Conservation (phyloP, 2,888 invertebrate genomes). For the Himalopsyche tibetana region DNA sequence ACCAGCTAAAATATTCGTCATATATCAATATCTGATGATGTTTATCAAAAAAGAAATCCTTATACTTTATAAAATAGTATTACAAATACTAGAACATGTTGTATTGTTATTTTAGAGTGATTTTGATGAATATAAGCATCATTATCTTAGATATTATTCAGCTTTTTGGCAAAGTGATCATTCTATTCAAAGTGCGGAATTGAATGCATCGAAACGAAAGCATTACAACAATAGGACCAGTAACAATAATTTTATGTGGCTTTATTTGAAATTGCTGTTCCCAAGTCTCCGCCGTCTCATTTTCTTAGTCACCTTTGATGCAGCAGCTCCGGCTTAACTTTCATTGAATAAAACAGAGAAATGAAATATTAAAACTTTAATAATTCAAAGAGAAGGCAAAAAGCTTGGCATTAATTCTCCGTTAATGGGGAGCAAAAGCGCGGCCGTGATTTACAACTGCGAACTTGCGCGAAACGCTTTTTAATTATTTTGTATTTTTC, state of each 20-base stretch:
- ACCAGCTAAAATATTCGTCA: too few relatives aligned
- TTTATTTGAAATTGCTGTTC: neutral
- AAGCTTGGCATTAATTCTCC: conserved; percentile 40
- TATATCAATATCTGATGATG: too few relatives aligned
- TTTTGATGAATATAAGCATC: too few relatives aligned
- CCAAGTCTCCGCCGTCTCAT: neutral
- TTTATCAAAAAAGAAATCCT: too few relatives aligned
- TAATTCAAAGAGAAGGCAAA: conserved; percentile 40
- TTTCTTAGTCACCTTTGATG: conserved; percentile 31
- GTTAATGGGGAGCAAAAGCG: conserved; percentile 35
- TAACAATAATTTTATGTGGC: neutral
- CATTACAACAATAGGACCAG: neutral
- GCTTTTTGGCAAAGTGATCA: too few relatives aligned
- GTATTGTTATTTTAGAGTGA: too few relatives aligned
- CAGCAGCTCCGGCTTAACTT: conserved; percentile 20
- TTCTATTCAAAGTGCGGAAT: too few relatives aligned
- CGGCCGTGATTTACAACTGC: conserved; percentile 38
- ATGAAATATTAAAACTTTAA: conserved; percentile 38
- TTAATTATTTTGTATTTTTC: conserved; percentile 43
- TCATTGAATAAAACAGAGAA: conserved; percentile 35
- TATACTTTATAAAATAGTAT: too few relatives aligned
- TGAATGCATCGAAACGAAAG: too few relatives aligned
- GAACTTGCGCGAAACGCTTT: conserved; percentile 36
- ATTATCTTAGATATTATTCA: too few relatives aligned
- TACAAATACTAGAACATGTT: too few relatives aligned